phyloP scores from a whole-genome alignment of 2,888 invertebrate genomes.

The Pseudoips prasinana region DNA sequence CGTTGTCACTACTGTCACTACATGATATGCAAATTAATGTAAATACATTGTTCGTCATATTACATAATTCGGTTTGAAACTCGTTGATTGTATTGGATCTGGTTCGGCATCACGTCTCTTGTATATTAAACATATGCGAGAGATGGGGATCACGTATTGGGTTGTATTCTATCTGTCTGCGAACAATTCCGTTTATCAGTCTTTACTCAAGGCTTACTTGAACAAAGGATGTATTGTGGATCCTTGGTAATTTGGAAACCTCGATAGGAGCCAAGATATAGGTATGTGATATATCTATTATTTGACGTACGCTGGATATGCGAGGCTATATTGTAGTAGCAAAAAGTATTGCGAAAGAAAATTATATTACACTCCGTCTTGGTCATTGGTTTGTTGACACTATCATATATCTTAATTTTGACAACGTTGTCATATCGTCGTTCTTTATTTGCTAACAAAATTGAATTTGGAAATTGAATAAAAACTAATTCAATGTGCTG shows the following conservation, averaged over 20 bases:
- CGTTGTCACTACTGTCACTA: not conserved
- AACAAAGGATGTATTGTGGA: not conserved
- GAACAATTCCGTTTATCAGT: not conserved
- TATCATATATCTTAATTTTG: too few species aligned
- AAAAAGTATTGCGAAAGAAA: too few species aligned
- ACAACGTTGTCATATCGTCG: too few species aligned
- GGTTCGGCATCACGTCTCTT: constrained; percentile 1
- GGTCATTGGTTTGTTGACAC: too few species aligned
- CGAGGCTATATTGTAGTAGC: too few species aligned
- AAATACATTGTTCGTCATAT: constrained; percentile 1
- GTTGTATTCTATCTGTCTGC: constrained; percentile 1
- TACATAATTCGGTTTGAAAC: not conserved
- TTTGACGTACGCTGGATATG: too few species aligned
- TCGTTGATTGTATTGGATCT: constrained; percentile 5
- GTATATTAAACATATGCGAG: constrained; percentile 3
- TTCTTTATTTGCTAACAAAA: too few species aligned
- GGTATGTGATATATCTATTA: too few species aligned
- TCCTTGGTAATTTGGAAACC: constrained; percentile 9
- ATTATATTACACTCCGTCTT: too few species aligned
- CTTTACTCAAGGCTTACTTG: constrained; percentile 1
- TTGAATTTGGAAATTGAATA: too few species aligned
- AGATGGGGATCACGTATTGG: constrained; percentile 1
- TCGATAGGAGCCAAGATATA: too few species aligned
- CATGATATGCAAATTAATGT: constrained; percentile 1
- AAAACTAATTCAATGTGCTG: too few species aligned